These are phyloP conservation scores for Melanophora roralis DNA, from an alignment of 2,888 invertebrate species.

Conservation along the genomic window DNA sequence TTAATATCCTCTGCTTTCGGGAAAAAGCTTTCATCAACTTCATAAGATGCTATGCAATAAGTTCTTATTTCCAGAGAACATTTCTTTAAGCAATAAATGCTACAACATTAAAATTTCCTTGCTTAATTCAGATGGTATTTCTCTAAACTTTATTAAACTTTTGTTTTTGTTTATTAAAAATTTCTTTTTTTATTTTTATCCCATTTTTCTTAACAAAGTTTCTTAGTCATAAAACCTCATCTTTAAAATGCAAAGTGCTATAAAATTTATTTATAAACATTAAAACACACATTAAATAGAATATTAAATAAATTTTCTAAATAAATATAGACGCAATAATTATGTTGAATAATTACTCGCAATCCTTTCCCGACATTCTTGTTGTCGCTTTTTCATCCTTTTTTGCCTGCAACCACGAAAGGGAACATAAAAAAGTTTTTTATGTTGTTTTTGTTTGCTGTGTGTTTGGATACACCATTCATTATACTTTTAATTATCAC, in stretches of 20 bases:
- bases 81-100: no score
- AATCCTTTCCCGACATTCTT: constrained; percentile 25
- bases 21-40: no score
- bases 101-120: no score
- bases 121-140: no score
- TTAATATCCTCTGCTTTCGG: no score
- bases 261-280: constrained; percentile 8
- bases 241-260: background rate
- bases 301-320: constrained; percentile 11
- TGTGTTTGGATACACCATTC: constrained; percentile 47
- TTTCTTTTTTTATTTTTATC: background rate
- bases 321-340: constrained; percentile 50
- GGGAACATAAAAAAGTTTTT: constrained; percentile 22
- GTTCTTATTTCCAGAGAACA: no score
- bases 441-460: constrained; percentile 26
- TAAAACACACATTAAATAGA: constrained; percentile 13
- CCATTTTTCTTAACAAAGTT: background rate
- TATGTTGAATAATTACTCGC: constrained; percentile 45
- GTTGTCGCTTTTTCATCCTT: background rate
- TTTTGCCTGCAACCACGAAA: background rate
- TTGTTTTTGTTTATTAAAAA: background rate
- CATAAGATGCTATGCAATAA: no score
- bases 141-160: background rate
- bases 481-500: constrained; percentile 61
- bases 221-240: background rate